Conservation (phyloP, 1,140 invertebrate genomes). For the Hyles vespertilio region DNA sequence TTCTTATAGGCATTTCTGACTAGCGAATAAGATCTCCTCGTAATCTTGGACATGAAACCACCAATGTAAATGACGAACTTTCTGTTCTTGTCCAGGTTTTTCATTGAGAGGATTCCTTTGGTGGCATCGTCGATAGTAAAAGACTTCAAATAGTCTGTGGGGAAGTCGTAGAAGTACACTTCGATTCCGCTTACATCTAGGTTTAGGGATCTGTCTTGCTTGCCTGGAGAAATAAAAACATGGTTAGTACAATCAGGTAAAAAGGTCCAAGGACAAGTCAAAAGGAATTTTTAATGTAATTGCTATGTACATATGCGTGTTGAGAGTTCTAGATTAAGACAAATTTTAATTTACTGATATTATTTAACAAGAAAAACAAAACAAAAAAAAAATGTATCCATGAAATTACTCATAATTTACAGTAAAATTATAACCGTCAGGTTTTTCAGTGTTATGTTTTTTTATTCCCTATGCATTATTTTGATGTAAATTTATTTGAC, state of each 20-base stretch:
- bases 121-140: constrained; percentile 48
- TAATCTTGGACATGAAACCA: constrained; percentile 63
- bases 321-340: too few species aligned
- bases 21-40: constrained; percentile 50
- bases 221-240: constrained; percentile 45
- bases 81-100: constrained; percentile 46
- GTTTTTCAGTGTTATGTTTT: too few species aligned
- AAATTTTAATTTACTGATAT: too few species aligned
- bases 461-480: too few species aligned
- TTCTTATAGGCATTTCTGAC: constrained; percentile 52
- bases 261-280: too few species aligned
- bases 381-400: too few species aligned
- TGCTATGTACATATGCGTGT: too few species aligned
- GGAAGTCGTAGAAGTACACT: constrained; percentile 61
- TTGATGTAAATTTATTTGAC: too few species aligned
- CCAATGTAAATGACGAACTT: constrained; percentile 62
- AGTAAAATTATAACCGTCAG: too few species aligned
- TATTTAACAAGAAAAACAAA: too few species aligned
- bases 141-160: constrained; percentile 33
- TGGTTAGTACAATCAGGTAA: too few species aligned
- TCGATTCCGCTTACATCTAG: constrained; percentile 53
- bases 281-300: neutral
- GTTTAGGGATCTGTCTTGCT: constrained; percentile 42
- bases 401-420: too few species aligned
- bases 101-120: constrained; percentile 37